These are phyloP conservation scores for Labia minor DNA, from an alignment of 2,888 invertebrate genomes.

Conservation along the genomic window DNA sequence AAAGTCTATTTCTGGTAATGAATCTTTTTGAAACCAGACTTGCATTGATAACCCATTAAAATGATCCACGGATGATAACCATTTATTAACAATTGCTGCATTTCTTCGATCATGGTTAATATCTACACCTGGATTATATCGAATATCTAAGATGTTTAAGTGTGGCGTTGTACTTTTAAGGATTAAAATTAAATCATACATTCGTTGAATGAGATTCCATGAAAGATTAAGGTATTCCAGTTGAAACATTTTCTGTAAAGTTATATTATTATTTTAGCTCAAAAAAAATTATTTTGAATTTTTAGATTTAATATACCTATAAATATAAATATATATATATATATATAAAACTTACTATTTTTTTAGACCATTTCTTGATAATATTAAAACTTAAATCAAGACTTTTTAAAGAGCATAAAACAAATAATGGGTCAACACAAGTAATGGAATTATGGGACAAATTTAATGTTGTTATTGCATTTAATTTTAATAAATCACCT, in stretches of 20 bases:
- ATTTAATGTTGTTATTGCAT: background rate
- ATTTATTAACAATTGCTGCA: background rate
- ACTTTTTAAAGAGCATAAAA: background rate
- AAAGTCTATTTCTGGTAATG: background rate
- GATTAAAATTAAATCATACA: background rate
- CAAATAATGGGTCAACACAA: background rate
- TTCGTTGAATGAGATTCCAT: background rate
- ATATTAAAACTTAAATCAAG: background rate
- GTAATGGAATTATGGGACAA: background rate
- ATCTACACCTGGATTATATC: background rate
- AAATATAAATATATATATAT: too few species aligned
- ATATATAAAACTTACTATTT: background rate
- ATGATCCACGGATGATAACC: background rate
- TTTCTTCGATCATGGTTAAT: background rate
- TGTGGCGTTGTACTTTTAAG: background rate
- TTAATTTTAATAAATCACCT: background rate
- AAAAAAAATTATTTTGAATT: too few species aligned
- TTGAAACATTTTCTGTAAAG: background rate
- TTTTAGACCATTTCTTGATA: background rate
- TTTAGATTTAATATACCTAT: too few species aligned
- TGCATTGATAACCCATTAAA: background rate
- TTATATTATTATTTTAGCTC: background rate
- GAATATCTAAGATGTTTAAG: background rate
- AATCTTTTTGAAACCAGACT: background rate
- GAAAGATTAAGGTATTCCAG: background rate